phyloP scores from a whole-genome alignment of 2,888 invertebrate species.

The Altica lythri region DNA sequence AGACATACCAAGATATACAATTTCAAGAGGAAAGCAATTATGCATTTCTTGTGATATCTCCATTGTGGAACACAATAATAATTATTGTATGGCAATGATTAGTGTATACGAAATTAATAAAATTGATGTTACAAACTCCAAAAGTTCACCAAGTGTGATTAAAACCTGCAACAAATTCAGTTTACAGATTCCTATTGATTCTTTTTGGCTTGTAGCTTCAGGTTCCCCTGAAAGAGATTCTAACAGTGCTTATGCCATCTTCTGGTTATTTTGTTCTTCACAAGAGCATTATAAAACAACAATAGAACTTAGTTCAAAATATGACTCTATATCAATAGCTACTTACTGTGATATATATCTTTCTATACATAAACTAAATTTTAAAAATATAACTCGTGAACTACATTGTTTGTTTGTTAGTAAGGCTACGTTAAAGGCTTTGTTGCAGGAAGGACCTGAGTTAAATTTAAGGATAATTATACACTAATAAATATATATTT shows the following conservation, averaged over 20 bases:
- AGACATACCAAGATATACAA: conserved; percentile 43
- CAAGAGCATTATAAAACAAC: conserved; percentile 48
- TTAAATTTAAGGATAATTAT: conserved; percentile 50
- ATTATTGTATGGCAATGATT: conserved; percentile 49
- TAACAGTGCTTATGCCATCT: conserved; percentile 44
- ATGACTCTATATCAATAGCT: conserved; percentile 47
- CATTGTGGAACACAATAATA: conserved; percentile 42
- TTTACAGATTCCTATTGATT: conserved; percentile 46
- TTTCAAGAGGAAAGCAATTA: conserved; percentile 47
- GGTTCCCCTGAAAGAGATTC: conserved; percentile 44
- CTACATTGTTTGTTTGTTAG: conserved; percentile 50
- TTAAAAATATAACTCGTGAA: conserved; percentile 42
- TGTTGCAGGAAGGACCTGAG: conserved; percentile 48
- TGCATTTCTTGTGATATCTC: conserved; percentile 45
- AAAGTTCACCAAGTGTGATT: conserved; percentile 44
- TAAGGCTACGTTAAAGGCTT: conserved; percentile 45
- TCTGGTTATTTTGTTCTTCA: conserved; percentile 52
- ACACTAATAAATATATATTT: conserved; percentile 45
- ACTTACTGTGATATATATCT: conserved; percentile 48
- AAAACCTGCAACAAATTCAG: conserved; percentile 46
- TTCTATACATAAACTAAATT: conserved; percentile 43
- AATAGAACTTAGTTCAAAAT: conserved; percentile 49
- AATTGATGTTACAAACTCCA: conserved; percentile 41
- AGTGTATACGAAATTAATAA: conserved; percentile 48
- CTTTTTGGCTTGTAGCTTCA: conserved; percentile 54